These are phyloP conservation scores for Aricia agestis DNA, from an alignment of 1,140 invertebrate genomes.

Conservation along the genomic window DNA sequence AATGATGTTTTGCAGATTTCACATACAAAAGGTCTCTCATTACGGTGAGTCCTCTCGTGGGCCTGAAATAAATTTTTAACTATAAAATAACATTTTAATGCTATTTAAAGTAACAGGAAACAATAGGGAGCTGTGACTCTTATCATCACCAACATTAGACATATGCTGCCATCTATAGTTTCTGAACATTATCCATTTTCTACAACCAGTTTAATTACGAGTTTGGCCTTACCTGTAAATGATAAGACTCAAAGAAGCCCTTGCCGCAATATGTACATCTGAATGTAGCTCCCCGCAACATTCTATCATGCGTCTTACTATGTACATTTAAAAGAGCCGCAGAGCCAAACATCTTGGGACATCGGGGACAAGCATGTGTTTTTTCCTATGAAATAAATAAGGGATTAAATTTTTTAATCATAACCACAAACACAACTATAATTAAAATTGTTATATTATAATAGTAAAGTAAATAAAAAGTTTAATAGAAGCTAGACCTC, in stretches of 20 bases:
- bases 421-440: too few species aligned
- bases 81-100: background rate
- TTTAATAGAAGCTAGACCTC: background rate
- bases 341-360: conserved; percentile 79
- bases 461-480: too few species aligned
- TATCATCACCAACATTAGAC: too few species aligned
- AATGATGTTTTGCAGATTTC: conserved; percentile 71
- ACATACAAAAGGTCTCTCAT: conserved; percentile 68
- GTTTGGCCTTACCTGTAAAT: conserved; percentile 42
- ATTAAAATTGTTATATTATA: too few species aligned
- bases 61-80: conserved; percentile 33
- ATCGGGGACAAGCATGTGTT: conserved; percentile 76
- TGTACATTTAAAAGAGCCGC: conserved; percentile 78
- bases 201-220: too few species aligned
- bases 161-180: too few species aligned
- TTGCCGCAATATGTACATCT: conserved; percentile 64
- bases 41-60: conserved; percentile 68
- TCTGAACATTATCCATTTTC: too few species aligned
- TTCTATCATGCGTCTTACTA: conserved; percentile 74
- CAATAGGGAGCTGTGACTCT: background rate
- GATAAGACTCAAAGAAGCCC: conserved; percentile 60
- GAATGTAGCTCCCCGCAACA: conserved; percentile 48
- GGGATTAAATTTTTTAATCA: background rate
- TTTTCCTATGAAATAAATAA: conserved; percentile 62
- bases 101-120: background rate